phyloP scores from a whole-genome alignment of 2,113 vertebrate genomes.

The Circaetus gallicus region DNA sequence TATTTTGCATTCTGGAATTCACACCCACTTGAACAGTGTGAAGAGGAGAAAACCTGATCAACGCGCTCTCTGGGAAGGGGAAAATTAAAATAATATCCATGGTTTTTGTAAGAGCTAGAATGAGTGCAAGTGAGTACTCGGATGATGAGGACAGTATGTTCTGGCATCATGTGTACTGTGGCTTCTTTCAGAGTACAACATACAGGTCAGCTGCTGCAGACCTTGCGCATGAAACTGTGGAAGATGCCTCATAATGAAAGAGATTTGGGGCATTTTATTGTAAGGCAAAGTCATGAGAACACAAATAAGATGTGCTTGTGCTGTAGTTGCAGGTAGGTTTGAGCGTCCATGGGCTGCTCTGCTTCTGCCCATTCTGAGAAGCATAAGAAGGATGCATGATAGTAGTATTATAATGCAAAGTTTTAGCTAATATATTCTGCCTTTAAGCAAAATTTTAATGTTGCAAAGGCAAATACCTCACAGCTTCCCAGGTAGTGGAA shows the following conservation, averaged over 20 bases:
- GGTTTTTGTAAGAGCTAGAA: not conserved
- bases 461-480: not conserved
- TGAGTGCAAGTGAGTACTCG: fast-evolving
- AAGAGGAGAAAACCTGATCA: not conserved
- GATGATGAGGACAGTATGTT: fast-evolving
- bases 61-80: not conserved
- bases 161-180: not conserved
- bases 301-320: not conserved
- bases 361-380: not conserved
- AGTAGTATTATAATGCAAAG: too few species aligned
- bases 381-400: fast-evolving
- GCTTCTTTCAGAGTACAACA: fast-evolving
- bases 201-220: not conserved
- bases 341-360: not conserved
- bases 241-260: too few species aligned
- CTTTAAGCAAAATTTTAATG: not conserved
- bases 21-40: not conserved
- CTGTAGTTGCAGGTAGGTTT: not conserved
- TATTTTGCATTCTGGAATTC: not conserved
- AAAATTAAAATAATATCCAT: fast-evolving
- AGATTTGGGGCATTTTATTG: not conserved
- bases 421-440: not conserved
- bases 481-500: not conserved
- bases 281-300: not conserved
- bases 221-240: fast-evolving